Conservation (phyloP, 2,113 vertebrate species). For the Hypocryptadius cinnamomeus region DNA sequence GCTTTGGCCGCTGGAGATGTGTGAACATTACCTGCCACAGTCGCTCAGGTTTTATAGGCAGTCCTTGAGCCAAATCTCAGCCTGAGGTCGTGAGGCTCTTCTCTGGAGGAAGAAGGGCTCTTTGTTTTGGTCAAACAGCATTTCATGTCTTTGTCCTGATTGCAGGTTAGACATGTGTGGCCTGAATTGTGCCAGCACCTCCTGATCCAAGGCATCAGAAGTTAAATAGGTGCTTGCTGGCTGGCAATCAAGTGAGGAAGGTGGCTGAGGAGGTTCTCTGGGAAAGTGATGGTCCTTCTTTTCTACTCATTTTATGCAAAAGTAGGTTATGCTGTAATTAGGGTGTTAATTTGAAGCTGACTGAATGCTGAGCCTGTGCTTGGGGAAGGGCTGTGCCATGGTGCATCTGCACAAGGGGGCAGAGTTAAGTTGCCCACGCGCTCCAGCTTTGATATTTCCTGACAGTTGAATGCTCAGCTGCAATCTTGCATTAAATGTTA, state of each 20-base stretch:
- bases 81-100: background rate
- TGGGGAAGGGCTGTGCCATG: background rate
- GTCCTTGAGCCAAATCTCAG: background rate
- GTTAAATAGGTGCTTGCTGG: background rate
- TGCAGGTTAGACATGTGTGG: background rate
- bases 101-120: background rate
- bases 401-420: slow-evolving; percentile 40
- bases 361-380: background rate
- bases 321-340: background rate
- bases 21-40: background rate
- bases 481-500: slow-evolving; percentile 12
- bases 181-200: background rate
- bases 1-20: background rate
- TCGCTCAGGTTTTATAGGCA: background rate
- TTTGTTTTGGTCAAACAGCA: background rate
- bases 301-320: background rate
- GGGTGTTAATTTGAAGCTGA: background rate
- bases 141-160: background rate
- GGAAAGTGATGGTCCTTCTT: background rate
- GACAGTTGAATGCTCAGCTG: slow-evolving; percentile 20
- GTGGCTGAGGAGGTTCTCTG: background rate
- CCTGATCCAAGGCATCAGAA: background rate
- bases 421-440: slow-evolving; percentile 42
- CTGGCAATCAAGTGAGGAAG: background rate
- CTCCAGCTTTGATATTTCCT: slow-evolving; percentile 6